Base-by-base conservation (phyloP, 2,888 invertebrate genomes). In the Lathronympha strigana region DNA sequence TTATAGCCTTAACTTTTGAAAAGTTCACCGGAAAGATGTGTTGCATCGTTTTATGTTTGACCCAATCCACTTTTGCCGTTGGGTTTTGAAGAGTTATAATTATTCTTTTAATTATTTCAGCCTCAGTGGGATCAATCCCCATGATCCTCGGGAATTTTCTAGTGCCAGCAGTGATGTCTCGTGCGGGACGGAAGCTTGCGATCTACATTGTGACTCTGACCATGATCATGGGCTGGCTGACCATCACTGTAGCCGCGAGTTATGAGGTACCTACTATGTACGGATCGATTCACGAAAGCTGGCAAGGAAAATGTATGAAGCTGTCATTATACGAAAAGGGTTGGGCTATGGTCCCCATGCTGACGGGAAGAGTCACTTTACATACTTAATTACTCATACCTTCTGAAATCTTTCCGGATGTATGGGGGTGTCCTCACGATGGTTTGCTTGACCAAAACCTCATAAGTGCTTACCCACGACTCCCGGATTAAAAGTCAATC, bases 141-240 rank as follows among this genome's bases (percentile, higher is more conserved):
- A 69, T 81, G 49, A 60, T 82, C 1, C 47, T 81, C 21, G 83
- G 84, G 9, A 81, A 78, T 45, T 75, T 80, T 55, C 62, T 77
- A n/a, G 75, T 79, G 1, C 79, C 84, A 0, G 75, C 77, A 9
- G 71, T 93, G 38, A 92, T 93, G 87, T 92, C 93, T 53, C 82
- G 80, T 63, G 76, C 88, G 19, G 94, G 94, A 0, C 82, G 94
- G 45, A 92, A 85, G 73, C 75, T 77, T 2, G 86, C 92, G 0
- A 88, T 92, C 70, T 77, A 92, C 51, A 71, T 91, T 13, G 81
- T 89, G 21, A 88, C 88, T 45, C 72, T 92, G 5, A 86, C 93
- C 1, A 86, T 85, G 1, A 71, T 92, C 0, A 51, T 88, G 1
- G 93, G 93, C 0, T 94, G 94, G 94, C 58, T 84, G 0, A 70